A percentile compares a stretch with the other conserved stretches of the same genome.
These are phyloP conservation scores for Apomyelois bistriatella DNA, from an alignment of 2,888 invertebrate species.

Conservation along the genomic window DNA sequence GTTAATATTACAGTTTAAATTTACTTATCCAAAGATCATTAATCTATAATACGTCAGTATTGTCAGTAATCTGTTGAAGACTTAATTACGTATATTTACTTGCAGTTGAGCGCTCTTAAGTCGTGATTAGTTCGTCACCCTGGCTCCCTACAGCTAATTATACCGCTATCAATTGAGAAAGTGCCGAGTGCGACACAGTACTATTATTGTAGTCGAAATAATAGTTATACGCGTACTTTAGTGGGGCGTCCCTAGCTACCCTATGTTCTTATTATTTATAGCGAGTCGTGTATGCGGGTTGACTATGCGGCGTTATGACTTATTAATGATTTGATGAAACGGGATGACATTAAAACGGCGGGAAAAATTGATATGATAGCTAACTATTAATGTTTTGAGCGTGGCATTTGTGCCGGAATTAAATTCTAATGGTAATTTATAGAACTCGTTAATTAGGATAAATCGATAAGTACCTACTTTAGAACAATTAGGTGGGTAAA, in stretches of 20 bases:
- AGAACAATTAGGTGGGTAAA: too few species aligned
- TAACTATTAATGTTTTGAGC: not conserved
- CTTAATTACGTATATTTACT: conserved; percentile 14
- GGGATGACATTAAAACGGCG: conserved; percentile 32
- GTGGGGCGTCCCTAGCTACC: conserved; percentile 24
- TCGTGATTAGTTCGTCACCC: conserved; percentile 28
- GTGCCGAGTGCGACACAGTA: conserved; percentile 39
- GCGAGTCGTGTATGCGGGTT: conserved; percentile 39
- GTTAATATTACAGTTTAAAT: too few species aligned
- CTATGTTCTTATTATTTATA: conserved; percentile 51
- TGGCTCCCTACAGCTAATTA: conserved; percentile 42
- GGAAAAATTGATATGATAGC: conserved; percentile 1
- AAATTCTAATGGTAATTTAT: too few species aligned
- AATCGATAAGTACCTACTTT: too few species aligned
- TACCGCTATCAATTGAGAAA: conserved; percentile 58
- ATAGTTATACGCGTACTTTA: conserved; percentile 27
- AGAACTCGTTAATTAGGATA: too few species aligned
- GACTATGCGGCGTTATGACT: conserved; percentile 34
- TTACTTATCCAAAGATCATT: too few species aligned
- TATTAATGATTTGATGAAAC: conserved; percentile 51
- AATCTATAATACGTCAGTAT: not conserved
- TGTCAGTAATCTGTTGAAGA: not conserved
- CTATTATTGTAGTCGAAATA: conserved; percentile 21
- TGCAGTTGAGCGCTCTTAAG: conserved; percentile 25
- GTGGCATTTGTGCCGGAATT: not conserved